These are phyloP conservation scores for Streptopelia turtur DNA, from an alignment of 2,797 vertebrate species.

Conservation along the genomic window DNA sequence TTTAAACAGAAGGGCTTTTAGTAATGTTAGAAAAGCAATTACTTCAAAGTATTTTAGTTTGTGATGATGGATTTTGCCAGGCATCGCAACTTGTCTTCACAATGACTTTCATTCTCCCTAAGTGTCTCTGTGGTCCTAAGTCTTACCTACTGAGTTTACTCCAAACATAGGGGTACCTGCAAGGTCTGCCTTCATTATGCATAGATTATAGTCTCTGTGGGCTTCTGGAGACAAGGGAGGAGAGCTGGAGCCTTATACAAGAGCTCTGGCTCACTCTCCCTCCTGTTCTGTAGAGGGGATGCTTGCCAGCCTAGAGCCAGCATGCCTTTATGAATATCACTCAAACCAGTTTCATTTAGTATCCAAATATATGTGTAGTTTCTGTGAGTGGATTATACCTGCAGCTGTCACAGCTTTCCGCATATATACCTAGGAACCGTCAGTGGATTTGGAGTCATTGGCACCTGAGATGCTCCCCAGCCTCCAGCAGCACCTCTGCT, in stretches of 20 bases:
- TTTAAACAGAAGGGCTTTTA: background rate
- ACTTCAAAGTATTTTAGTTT: background rate
- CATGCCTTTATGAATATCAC: rapidly evolving
- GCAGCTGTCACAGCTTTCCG: background rate
- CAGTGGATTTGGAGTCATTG: background rate
- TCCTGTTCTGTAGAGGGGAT: background rate
- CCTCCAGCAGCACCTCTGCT: background rate
- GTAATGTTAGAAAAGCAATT: background rate
- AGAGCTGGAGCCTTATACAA: background rate
- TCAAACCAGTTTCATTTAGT: background rate
- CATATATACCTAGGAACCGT: background rate
- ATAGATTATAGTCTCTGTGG: background rate
- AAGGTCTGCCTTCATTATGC: background rate
- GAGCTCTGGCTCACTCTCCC: background rate
- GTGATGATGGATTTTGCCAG: background rate
- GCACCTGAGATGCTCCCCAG: background rate
- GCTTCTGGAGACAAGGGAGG: background rate
- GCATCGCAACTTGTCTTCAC: background rate
- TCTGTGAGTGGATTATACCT: rapidly evolving
- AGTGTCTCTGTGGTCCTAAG: background rate
- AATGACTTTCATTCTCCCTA: background rate
- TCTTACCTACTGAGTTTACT: background rate
- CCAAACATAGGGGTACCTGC: background rate
- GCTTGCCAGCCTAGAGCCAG: background rate
- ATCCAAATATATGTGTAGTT: rapidly evolving